Evolutionary conservation across 2,888 invertebrate genomes (phyloP), one percentile per base, ranked within the genome.

Genomic region (Eupithecia pulchellata): DNA sequence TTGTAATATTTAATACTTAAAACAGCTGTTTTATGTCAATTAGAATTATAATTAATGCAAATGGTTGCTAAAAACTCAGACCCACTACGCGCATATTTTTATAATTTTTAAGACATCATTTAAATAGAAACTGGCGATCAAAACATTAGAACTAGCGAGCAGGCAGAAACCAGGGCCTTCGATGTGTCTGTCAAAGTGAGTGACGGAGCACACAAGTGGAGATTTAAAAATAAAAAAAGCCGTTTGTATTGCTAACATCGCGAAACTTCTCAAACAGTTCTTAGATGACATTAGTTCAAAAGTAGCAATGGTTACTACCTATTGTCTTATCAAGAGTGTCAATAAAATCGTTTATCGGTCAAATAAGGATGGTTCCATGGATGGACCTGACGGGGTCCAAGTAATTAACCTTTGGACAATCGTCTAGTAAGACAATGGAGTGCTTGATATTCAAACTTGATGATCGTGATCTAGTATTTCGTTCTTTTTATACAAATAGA

Each of bases 301-400:
- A 70, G 75, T 52, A 52, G 47, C 71, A 75, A 68, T 69, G 71
- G 76, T 81, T 81, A 87, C 80, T 79, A 77, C 85, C 84, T 79
- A 87, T 88, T 88, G 88, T 88, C 82, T 75, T 72, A 82, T 82
- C 78, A 79, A 77, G 75, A 77, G 76, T 84, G 82, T 81, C 82
- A 76, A 82, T 80, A 81, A 73, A 78, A 79, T 82, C 81, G 80
- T 80, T 81, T 79, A 79, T 80, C 77, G 79, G 74, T 78, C 76
- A 78, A 66, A 76, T 78, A 79, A 79, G 82, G 82, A 79, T 79
- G 79, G 79, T 74, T 79, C 62, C 64, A 69, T 30, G 52, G 70
- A 67, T 71, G 71, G 55, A 64, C 29, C 42, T 55, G n/a, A 75
- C 68, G 63, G 68, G 57, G 34, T 70, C 60, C 66, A 69, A 67